A percentile compares a stretch with the other conserved stretches of the same genome.
phyloP scores from a whole-genome alignment of 37 sponge, comb jelly and placozoan species.

The Axinella damicornis region DNA sequence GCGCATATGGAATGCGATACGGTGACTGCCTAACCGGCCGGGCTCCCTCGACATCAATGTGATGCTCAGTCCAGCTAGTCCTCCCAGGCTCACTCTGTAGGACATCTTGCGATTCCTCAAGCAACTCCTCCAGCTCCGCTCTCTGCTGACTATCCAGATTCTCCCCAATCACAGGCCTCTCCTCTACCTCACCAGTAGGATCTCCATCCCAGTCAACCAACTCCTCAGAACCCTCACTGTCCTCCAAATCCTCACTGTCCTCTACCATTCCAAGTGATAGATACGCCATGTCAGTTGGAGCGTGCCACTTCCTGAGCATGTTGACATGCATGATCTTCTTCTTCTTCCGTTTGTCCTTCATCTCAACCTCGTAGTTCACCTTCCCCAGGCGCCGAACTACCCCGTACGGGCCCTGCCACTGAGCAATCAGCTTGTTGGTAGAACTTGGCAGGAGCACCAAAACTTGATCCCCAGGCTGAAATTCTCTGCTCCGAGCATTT shows the following conservation, averaged over 20 bases:
- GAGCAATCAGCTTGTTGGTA: constrained; percentile 18
- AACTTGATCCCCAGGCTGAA: constrained; percentile 40
- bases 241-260: no score
- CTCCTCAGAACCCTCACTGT: no score
- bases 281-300: background rate
- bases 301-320: constrained; percentile 36
- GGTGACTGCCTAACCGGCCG: constrained; percentile 40
- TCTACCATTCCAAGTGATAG: no score
- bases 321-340: constrained; percentile 34
- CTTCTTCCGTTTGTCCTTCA: constrained; percentile 2
- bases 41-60: constrained; percentile 5
- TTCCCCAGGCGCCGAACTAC: background rate
- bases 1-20: constrained; percentile 52
- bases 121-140: constrained; percentile 7
- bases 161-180: background rate
- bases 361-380: constrained; percentile 51
- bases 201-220: no score
- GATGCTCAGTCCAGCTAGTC: constrained; percentile 40
- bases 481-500: constrained; percentile 19
- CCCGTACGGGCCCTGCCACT: constrained; percentile 55
- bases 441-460: constrained; percentile 41
- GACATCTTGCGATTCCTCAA: constrained; percentile 30
- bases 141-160: constrained; percentile 21
- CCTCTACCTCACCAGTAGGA: constrained; percentile 5
- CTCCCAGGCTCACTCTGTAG: constrained; percentile 21